Conservation (phyloP, 1,140 invertebrate species). For the Apis laboriosa region DNA sequence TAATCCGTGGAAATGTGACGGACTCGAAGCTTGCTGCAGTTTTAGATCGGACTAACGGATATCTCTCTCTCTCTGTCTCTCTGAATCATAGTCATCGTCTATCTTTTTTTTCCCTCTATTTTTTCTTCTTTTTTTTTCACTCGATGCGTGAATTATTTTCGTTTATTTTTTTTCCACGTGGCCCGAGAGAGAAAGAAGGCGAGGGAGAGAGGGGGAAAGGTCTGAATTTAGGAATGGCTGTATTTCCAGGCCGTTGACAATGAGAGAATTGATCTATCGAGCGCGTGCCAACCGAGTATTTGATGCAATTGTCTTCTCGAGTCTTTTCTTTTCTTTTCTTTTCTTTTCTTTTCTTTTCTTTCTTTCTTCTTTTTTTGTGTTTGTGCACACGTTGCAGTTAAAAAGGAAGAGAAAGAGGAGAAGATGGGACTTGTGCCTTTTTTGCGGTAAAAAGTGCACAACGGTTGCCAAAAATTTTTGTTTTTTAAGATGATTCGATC, state of each 20-base stretch:
- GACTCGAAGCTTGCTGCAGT: conserved; percentile 22
- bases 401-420: too few species aligned
- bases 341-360: neutral
- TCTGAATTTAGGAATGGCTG: conserved; percentile 13
- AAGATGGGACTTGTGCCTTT: too few species aligned
- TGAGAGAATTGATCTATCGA: conserved; percentile 53
- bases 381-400: too few species aligned
- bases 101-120: neutral
- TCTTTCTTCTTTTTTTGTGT: neutral
- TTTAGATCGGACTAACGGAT: conserved; percentile 28
- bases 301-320: neutral
- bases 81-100: neutral
- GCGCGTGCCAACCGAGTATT: conserved; percentile 35
- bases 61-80: neutral
- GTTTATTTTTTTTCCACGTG: neutral
- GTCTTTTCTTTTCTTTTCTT: neutral
- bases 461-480: too few species aligned
- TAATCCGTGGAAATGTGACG: conserved; percentile 42
- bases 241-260: conserved; percentile 13
- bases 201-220: neutral
- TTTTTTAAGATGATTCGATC: too few species aligned
- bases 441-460: too few species aligned
- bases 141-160: conserved; percentile 18
- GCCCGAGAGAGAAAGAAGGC: neutral
- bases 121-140: neutral